Base-by-base conservation (phyloP, 35 echinoderm and acorn worm genomes). In the Acanthaster planci region DNA sequence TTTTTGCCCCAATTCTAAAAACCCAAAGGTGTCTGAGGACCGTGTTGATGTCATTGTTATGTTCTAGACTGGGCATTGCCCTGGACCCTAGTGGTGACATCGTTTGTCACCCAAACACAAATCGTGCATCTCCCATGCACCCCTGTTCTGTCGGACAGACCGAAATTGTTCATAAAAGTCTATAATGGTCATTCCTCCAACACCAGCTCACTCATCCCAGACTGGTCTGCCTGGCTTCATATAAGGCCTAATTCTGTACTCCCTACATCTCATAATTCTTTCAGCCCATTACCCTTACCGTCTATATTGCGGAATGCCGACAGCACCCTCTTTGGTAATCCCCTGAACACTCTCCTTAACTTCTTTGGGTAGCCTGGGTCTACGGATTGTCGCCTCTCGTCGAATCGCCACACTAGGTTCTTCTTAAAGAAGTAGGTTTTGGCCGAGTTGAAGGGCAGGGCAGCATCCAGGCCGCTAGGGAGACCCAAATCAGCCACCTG, bases 401-500 rank as follows among this genome's bases (percentile, higher is more conserved):
- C 88, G 39, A 81, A 90, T 52, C 84, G 51, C 58, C 82, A 94
- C 7, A 94, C 87, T 79, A 76, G 77, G 32, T 72, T 80, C 1
- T 80, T 85, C 40, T 94, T 89, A 50, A 94, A 90, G 87, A 94
- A 94, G 77, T 86, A 94, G 6, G 92, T 94, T 55, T 89, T 90
- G 5, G 52, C 58, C 12, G 83, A 78, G 68, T 82, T 84, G 40
- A 80, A 52, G 0, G 92, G 19, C 2, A 94, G 36, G 0, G 84
- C 84, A 37, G 82, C 92, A 77, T 94, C 92, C 5, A 94, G 58
- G 10, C 67, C 82, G 19, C 86, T 54, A 22, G 82, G 88, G 29
- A 94, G 76, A 38, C 92, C 92, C 12, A 90, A 67, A 31, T 90
- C 87, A 5, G 72, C 77, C 8, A 90, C 59, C 5, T 37, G 84